Conservation (phyloP, 1,140 invertebrate species). For the Patella vulgata region DNA sequence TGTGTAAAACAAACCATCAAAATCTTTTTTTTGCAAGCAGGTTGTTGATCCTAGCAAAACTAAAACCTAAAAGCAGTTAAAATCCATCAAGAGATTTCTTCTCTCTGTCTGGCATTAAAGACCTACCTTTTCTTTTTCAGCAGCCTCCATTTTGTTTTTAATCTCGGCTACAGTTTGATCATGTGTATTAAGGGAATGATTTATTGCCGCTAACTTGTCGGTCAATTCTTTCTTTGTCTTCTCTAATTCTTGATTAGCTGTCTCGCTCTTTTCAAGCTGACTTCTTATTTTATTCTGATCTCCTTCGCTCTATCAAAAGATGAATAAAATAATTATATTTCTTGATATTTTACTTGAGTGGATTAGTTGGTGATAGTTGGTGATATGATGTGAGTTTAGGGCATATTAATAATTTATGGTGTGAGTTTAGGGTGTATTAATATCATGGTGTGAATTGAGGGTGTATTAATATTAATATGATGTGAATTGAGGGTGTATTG, state of each 20-base stretch:
- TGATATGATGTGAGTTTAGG: not conserved
- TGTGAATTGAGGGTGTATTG: too few relatives aligned
- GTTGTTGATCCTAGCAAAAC: too few relatives aligned
- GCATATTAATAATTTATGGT: too few relatives aligned
- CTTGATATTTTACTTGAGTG: not conserved
- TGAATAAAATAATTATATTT: not conserved
- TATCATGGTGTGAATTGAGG: too few relatives aligned
- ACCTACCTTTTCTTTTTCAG: conserved; percentile 24
- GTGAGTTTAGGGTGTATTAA: too few relatives aligned
- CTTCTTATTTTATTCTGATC: conserved; percentile 22
- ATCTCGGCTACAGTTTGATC: conserved; percentile 4
- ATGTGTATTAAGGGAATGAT: conserved; percentile 19
- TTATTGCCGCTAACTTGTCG: conserved; percentile 5
- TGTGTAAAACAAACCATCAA: too few relatives aligned
- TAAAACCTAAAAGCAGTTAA: too few relatives aligned
- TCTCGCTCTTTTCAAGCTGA: conserved; percentile 14
- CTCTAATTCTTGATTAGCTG: conserved; percentile 14
- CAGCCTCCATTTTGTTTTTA: conserved; percentile 8
- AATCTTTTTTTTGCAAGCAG: too few relatives aligned
- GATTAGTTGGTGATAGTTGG: not conserved
- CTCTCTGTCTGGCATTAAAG: too few relatives aligned
- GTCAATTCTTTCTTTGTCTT: conserved; percentile 20
- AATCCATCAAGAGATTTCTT: too few relatives aligned
- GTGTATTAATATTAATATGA: too few relatives aligned
- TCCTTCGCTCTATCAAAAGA: conserved; percentile 11